Evolutionary conservation across 2,888 invertebrate species (phyloP), one percentile per base, ranked within the genome.

Genomic region (Bembecia ichneumoniformis): DNA sequence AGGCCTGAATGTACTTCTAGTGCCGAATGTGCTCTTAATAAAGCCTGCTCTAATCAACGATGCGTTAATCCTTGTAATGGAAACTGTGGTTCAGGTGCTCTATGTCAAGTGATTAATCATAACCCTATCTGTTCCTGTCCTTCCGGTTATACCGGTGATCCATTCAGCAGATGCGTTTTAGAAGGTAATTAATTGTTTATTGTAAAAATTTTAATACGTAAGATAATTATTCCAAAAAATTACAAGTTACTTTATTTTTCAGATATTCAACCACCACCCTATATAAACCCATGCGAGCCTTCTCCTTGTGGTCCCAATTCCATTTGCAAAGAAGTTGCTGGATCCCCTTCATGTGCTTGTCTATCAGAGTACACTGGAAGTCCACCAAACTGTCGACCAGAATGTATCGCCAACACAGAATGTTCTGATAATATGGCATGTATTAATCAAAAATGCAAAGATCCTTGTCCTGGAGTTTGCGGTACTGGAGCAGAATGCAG

Each of bases 291-390:
- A 5, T 94, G 94, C 64, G 86, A 89, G 60, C 93, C 93, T 17
- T 92, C 93, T 9, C 94, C 94, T 1, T 94, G 94, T 69, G 94
- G 94, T 15, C 89, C 93, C 4, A 91, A 92, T 63, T 88, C 92
- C 3, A 81, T 91, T 62, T 93, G 93, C 59, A 88, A 87, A 61
- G 88, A 88, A 62, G 71, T 87, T 45, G 87, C 87, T 35, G 89
- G 90, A 46, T 89, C 90, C 40, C 91, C 93, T 17, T 91, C 93
- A 0, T 94, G 94, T 64, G 91, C 92, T 20, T 94, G 94, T 64
- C 71, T 91, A n/a, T 84, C 88, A n/a, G 88, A 89, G 35, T 94
- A 88, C 69, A 80, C 89, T 46, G 94, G 94, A 51, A 88, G 89
- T 51, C 93, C 94, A 36, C 93, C 93, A 5, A 90, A 90, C 63